Evolutionary conservation across 2,797 vertebrate species (phyloP), one percentile per base, ranked within the genome.

Genomic region (Rhyacichthys aspro): DNA sequence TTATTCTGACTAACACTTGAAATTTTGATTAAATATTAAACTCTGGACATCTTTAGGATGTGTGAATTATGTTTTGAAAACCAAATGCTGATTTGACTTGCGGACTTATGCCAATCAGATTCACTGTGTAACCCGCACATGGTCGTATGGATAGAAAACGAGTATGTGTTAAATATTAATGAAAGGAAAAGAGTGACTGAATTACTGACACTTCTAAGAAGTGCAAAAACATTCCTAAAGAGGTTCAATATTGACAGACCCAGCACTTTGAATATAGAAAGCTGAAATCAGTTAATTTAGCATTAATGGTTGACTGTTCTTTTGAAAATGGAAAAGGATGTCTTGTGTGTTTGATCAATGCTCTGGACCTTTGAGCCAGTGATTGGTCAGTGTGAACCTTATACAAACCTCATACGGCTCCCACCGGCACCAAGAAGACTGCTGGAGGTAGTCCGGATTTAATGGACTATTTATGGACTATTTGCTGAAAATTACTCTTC

Each of bases 31-130:
- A 78, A 69, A 76, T 82, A 83, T 55, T 80, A 72, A 86, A 84
- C 69, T 75, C 50, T 64, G 64, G 48, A 39, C 62, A 39, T 74
- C 78, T 84, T 63, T 49, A 74, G 76, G 80, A 70, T 83, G 82
- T 85, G 73, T 82, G 82, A 77, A 82, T 85, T 81, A 50, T 78
- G 67, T 66, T 76, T 50, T 78, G 79, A 59, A 86, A 87, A 87
- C 88, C 82, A 88, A 89, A 88, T 88, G 85, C 74, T 89, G 83
- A 89, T 80, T 85, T 85, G 81, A 88, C 78, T 63, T 59, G 70
- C 83, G 82, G 65, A 67, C 76, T 82, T 87, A 82, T 77, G 87
- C 88, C 78, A 85, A 85, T 88, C 79, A 82, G 81, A 86, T 75
- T 85, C 64, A 70, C 82, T 76, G 79, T 89, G 79, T 88, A 78